Percentiles rank a stretch among this genome's conserved stretches.
Evolutionary conservation across 2,797 vertebrate genomes (phyloP).

Genomic region (Mormyrus proboscirostris): DNA sequence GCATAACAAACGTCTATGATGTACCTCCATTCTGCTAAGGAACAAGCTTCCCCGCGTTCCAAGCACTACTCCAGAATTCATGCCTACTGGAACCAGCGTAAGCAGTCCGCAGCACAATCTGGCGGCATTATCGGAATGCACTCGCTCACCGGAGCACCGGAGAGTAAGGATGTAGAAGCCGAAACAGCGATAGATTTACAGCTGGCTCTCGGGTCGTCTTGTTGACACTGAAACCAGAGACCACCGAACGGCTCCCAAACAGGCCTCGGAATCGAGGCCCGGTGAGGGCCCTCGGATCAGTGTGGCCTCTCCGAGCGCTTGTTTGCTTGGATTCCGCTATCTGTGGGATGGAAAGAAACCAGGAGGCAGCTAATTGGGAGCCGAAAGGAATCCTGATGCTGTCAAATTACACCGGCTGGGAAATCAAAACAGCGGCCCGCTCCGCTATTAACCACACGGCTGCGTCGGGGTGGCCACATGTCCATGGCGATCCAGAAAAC

Average conservation of each 20-base stretch:
- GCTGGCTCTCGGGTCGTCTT: background rate
- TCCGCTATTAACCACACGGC: background rate
- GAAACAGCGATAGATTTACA: background rate
- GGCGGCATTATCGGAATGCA: background rate
- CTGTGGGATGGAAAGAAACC: slow-evolving; percentile 19
- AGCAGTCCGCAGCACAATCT: background rate
- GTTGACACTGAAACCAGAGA: slow-evolving; percentile 10
- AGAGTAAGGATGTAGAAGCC: background rate
- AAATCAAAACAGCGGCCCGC: background rate
- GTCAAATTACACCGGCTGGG: background rate
- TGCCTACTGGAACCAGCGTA: background rate
- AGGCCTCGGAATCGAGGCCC: background rate
- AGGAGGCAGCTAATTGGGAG: slow-evolving; percentile 12
- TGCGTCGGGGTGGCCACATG: background rate
- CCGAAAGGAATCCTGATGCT: background rate
- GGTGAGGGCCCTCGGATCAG: background rate
- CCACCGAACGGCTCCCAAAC: background rate
- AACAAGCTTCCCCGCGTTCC: background rate
- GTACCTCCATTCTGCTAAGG: background rate
- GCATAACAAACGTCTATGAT: background rate
- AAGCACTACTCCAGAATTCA: background rate
- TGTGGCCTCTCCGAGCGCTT: slow-evolving; percentile 11
- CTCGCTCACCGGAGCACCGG: background rate
- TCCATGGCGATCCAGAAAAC: background rate
- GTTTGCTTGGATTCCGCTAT: slow-evolving; percentile 30